Conservation (phyloP, 92 coral and sea anemone species). For the Zoanthus gigantus region DNA sequence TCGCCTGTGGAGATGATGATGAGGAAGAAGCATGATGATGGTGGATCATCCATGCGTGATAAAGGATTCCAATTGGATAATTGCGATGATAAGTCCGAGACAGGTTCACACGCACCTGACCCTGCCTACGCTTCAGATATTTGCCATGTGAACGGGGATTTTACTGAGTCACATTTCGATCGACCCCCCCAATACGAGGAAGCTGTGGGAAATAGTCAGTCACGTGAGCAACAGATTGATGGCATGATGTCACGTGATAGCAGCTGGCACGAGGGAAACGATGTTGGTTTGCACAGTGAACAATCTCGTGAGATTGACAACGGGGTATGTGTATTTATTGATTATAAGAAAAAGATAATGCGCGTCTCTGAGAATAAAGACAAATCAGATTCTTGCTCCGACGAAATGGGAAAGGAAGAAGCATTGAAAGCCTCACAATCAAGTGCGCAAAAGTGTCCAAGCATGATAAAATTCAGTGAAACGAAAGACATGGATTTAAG, state of each 20-base stretch:
- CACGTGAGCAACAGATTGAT: slow-evolving; percentile 5
- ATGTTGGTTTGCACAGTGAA: not conserved
- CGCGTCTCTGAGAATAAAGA: slow-evolving; percentile 22
- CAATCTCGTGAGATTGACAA: slow-evolving; percentile 30
- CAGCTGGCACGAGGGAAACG: not conserved
- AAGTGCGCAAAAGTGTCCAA: not conserved
- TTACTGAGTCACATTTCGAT: not conserved
- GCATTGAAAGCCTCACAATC: not conserved
- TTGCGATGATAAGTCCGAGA: not conserved
- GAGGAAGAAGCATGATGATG: not conserved
- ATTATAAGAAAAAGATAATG: slow-evolving; percentile 40
- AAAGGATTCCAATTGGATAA: slow-evolving; percentile 28
- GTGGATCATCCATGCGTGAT: slow-evolving; percentile 36
- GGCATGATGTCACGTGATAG: not conserved
- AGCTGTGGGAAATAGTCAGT: slow-evolving; percentile 23
- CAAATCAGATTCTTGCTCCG: not conserved
- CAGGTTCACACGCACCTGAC: not conserved
- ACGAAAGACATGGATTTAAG: slow-evolving; percentile 1
- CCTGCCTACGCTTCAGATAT: not conserved
- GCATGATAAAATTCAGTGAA: not conserved
- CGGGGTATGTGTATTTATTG: slow-evolving; percentile 38
- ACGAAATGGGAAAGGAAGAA: not conserved
- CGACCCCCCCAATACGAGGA: slow-evolving; percentile 39
- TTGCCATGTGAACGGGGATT: not conserved
- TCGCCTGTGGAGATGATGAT: slow-evolving; percentile 20